Evolutionary conservation across 1,140 invertebrate genomes (phyloP).

Genomic region (Drosophila pandora): DNA sequence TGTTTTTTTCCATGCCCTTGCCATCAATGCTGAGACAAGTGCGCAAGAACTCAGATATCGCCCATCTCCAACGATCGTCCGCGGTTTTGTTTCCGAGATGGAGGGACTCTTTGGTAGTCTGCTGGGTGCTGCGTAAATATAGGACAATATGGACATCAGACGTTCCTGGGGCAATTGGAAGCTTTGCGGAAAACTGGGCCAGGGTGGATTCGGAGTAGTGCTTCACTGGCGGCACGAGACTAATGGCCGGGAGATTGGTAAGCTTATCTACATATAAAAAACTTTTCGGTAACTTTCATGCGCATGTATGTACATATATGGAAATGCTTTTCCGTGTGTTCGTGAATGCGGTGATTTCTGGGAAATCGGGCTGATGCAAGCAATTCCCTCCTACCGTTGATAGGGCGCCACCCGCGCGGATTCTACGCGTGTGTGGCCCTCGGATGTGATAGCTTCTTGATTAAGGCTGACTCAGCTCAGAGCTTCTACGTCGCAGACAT

Average conservation of each 20-base stretch:
- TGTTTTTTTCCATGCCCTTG: background rate
- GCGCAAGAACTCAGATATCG: background rate
- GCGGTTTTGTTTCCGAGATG: slow-evolving; percentile 19
- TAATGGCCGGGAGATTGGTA: slow-evolving; percentile 64
- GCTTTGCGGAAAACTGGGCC: slow-evolving; percentile 34
- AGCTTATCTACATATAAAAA: slow-evolving; percentile 12
- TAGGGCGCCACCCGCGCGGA: slow-evolving; percentile 12
- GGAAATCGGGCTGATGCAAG: slow-evolving; percentile 48
- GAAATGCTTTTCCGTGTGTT: slow-evolving; percentile 13
- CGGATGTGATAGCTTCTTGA: slow-evolving; percentile 5
- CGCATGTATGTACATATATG: slow-evolving; percentile 7
- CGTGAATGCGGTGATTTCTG: slow-evolving; percentile 10
- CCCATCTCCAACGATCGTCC: slow-evolving; percentile 9
- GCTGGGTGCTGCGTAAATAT: slow-evolving; percentile 1
- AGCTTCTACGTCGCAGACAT: slow-evolving; percentile 19
- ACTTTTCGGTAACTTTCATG: slow-evolving; percentile 5
- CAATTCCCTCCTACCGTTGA: slow-evolving; percentile 11
- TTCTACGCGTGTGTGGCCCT: slow-evolving; percentile 6
- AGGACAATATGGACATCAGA: background rate
- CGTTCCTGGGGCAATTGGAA: slow-evolving; percentile 37
- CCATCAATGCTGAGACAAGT: background rate
- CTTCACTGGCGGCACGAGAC: slow-evolving; percentile 49
- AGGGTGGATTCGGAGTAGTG: slow-evolving; percentile 70
- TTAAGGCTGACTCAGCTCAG: slow-evolving; percentile 23
- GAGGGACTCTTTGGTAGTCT: background rate